These are phyloP conservation scores for Uloborus diversus DNA, from an alignment of 1,140 invertebrate genomes.

Conservation along the genomic window DNA sequence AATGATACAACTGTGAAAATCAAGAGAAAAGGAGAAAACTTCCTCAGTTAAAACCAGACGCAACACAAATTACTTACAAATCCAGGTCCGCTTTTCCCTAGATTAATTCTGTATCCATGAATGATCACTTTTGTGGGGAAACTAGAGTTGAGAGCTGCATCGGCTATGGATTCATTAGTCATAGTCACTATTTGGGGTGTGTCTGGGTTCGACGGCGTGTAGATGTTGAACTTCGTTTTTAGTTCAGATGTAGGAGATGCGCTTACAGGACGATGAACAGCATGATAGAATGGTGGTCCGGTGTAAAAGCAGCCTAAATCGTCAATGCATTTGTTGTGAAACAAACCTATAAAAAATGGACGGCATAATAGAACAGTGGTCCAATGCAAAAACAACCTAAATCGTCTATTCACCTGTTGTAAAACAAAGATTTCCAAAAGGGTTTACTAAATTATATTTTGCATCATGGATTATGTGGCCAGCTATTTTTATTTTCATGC, in stretches of 20 bases:
- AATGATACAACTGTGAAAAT: too few species aligned
- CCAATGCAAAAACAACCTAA: slow-evolving; percentile 11
- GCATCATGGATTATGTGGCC: too few species aligned
- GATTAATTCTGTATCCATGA: background rate
- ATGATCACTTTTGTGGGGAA: background rate
- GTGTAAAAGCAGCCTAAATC: slow-evolving; percentile 5
- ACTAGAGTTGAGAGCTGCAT: background rate
- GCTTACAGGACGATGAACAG: background rate
- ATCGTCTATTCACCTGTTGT: slow-evolving; percentile 2
- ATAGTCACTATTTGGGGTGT: background rate
- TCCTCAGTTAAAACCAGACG: too few species aligned
- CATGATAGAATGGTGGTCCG: slow-evolving; percentile 5
- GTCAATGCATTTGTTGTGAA: slow-evolving; percentile 1
- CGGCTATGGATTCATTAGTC: background rate
- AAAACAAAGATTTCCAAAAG: too few species aligned
- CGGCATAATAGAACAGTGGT: too few species aligned
- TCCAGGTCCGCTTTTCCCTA: background rate
- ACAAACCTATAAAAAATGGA: background rate
- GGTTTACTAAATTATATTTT: too few species aligned
- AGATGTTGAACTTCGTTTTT: background rate
- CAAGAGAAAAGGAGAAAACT: too few species aligned
- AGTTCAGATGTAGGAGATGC: background rate
- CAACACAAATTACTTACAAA: too few species aligned
- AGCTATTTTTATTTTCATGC: too few species aligned
- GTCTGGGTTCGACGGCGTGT: background rate